Percentiles rank a stretch among this genome's conserved stretches.
Conservation (phyloP, 2,888 invertebrate genomes). For the Meandrusa payeni region DNA sequence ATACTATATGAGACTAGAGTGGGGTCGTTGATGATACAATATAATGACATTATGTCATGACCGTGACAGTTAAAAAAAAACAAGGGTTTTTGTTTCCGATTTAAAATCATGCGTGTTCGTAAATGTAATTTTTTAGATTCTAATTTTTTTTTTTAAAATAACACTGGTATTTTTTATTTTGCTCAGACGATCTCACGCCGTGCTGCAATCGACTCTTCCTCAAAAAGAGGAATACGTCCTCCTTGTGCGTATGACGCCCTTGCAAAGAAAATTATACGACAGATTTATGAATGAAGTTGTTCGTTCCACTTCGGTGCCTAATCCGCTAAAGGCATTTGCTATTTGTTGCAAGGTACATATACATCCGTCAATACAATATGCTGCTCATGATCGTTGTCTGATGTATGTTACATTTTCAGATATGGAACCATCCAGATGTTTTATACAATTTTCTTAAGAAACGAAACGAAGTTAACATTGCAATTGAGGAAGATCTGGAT, state of each 20-base stretch:
- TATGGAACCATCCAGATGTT: conserved; percentile 97
- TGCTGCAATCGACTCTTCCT: conserved; percentile 94
- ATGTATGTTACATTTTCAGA: too few species aligned
- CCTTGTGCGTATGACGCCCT: conserved; percentile 92
- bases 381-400: too few species aligned
- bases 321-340: conserved; percentile 98
- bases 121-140: too few species aligned
- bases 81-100: too few species aligned
- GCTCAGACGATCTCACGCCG: conserved; percentile 91
- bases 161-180: conserved; percentile 13
- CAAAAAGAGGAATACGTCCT: conserved; percentile 97
- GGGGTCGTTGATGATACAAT: too few species aligned
- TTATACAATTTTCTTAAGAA: conserved; percentile 93
- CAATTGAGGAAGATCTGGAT: conserved; percentile 87
- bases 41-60: too few species aligned
- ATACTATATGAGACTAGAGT: too few species aligned
- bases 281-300: conserved; percentile 96
- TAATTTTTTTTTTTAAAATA: too few species aligned
- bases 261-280: conserved; percentile 95
- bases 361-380: neutral
- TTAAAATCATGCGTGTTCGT: too few species aligned
- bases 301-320: conserved; percentile 91
- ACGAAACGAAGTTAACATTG: conserved; percentile 87
- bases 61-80: too few species aligned
- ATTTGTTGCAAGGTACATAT: conserved; percentile 94